Conservation (phyloP, 2,113 vertebrate species). For the Lates calcarifer region DNA sequence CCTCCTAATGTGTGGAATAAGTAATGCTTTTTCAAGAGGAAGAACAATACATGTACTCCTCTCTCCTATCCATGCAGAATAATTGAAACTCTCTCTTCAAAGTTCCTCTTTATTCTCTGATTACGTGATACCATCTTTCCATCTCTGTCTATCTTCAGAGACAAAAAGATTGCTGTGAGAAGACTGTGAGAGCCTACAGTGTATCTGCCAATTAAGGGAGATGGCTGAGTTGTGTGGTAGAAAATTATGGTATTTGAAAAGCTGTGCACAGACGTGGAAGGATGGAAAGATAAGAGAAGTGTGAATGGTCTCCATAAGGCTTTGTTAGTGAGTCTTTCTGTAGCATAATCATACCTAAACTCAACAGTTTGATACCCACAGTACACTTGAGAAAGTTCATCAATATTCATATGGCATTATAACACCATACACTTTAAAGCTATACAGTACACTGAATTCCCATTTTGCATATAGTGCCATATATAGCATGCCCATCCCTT, state of each 20-base stretch:
- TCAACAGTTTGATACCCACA: slow-evolving; percentile 7
- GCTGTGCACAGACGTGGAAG: slow-evolving; percentile 34
- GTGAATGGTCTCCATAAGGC: slow-evolving; percentile 40
- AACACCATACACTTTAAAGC: not conserved
- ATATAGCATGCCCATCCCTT: not conserved
- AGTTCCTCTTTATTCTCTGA: slow-evolving; percentile 71
- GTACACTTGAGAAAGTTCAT: slow-evolving; percentile 3
- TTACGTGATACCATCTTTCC: slow-evolving; percentile 68
- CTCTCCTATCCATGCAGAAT: slow-evolving; percentile 39
- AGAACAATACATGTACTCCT: slow-evolving; percentile 26
- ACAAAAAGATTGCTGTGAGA: slow-evolving; percentile 57
- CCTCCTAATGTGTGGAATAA: not conserved
- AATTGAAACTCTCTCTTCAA: slow-evolving; percentile 66
- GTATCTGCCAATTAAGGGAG: slow-evolving; percentile 71
- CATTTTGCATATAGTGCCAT: slow-evolving; percentile 13
- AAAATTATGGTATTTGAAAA: slow-evolving; percentile 70
- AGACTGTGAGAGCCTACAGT: slow-evolving; percentile 47
- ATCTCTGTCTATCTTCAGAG: slow-evolving; percentile 71
- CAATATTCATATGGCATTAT: slow-evolving; percentile 44
- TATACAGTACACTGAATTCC: not conserved
- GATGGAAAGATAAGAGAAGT: slow-evolving; percentile 49
- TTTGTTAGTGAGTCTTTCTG: slow-evolving; percentile 44
- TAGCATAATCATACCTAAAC: slow-evolving; percentile 38
- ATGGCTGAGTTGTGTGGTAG: slow-evolving; percentile 46
- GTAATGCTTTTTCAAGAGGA: slow-evolving; percentile 15